Conservation (phyloP, 2,113 vertebrate species). For the Pachyramphus minor region DNA sequence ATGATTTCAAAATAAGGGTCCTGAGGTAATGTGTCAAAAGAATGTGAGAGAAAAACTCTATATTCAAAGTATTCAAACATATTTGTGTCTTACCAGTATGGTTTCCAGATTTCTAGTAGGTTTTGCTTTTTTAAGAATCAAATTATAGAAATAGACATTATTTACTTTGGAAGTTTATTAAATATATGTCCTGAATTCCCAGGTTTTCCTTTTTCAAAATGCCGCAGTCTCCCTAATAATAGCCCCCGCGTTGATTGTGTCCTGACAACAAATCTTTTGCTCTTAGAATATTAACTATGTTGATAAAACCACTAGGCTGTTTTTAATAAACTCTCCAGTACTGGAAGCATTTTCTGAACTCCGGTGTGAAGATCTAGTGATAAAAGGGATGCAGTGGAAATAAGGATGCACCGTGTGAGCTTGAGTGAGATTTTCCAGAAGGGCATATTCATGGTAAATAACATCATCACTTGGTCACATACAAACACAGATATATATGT, state of each 20-base stretch:
- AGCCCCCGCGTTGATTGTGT: not conserved
- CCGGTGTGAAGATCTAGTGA: not conserved
- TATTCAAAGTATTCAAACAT: not conserved
- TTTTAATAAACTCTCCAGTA: constrained; percentile 42
- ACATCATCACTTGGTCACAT: not conserved
- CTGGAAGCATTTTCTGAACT: constrained; percentile 37
- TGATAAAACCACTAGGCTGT: not conserved
- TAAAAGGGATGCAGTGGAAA: not conserved
- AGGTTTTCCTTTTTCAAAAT: constrained; percentile 5
- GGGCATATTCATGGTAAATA: not conserved
- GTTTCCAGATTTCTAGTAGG: not conserved
- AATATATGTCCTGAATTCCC: not conserved
- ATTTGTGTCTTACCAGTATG: not conserved
- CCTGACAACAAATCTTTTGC: constrained; percentile 32
- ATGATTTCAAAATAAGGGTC: not conserved
- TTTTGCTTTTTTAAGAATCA: not conserved
- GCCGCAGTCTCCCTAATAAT: not conserved
- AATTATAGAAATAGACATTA: not conserved
- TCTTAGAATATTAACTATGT: constrained; percentile 38
- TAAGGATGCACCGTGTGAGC: not conserved
- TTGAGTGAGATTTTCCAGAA: constrained; percentile 32
- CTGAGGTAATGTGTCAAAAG: not conserved
- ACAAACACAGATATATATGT: not conserved
- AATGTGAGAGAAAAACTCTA: not conserved
- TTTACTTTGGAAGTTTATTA: constrained; percentile 4